Evolutionary conservation across 2,888 invertebrate species (phyloP).

Genomic region (Dinocampus coccinellae): DNA sequence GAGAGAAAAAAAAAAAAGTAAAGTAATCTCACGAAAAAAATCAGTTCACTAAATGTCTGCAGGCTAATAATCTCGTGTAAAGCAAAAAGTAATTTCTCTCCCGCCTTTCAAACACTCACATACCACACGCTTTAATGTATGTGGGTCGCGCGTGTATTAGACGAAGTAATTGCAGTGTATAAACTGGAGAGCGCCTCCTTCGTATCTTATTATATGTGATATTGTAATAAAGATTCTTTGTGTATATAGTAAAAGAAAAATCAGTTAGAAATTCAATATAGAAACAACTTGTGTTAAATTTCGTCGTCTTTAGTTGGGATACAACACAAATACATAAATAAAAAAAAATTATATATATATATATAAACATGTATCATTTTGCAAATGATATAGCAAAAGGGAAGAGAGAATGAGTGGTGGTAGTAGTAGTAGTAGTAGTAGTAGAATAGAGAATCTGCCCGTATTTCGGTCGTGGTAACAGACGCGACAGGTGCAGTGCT

Average conservation of each 20-base stretch:
- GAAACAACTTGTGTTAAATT: neutral
- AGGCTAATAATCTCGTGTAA: slow-evolving; percentile 26
- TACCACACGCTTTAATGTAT: slow-evolving; percentile 23
- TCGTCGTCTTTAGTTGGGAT: slow-evolving; percentile 8
- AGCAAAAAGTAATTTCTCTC: slow-evolving; percentile 35
- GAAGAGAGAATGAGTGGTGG: slow-evolving; percentile 4
- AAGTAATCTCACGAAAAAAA: slow-evolving; percentile 28
- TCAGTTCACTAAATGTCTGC: slow-evolving; percentile 29
- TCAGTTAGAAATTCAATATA: neutral
- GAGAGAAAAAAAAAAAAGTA: slow-evolving; percentile 12
- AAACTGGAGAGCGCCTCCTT: neutral
- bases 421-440: too few relatives aligned
- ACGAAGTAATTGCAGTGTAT: neutral
- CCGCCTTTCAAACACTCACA: too few relatives aligned
- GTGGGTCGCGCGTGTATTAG: slow-evolving; percentile 32
- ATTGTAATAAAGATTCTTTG: neutral
- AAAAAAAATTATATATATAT: slow-evolving; percentile 1
- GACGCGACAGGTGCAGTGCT: slow-evolving; percentile 52
- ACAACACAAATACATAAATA: neutral
- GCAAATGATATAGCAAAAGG: neutral
- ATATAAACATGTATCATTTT: slow-evolving; percentile 14
- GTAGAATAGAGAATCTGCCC: slow-evolving; percentile 36
- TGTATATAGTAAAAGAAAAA: neutral
- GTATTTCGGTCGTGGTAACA: slow-evolving; percentile 64
- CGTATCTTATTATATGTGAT: neutral